Percentiles rank a stretch among this genome's conserved stretches.
Evolutionary conservation across 2,113 vertebrate species (phyloP).

Genomic region (Pungitius pungitius): DNA sequence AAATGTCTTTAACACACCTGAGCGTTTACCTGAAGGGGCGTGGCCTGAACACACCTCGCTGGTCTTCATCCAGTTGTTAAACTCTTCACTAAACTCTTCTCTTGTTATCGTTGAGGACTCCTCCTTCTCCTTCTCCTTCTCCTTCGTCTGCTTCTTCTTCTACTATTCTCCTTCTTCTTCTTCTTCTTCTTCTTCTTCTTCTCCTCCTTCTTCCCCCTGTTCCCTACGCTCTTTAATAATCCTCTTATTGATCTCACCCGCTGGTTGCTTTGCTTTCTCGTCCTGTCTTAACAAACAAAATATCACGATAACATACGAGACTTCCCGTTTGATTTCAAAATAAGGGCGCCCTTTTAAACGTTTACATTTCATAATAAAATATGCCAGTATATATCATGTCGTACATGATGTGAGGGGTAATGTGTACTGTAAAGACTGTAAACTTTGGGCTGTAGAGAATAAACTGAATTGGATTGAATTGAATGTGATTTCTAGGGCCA

Average conservation of each 20-base stretch:
- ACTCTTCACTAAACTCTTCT: background rate
- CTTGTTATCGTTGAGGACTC: background rate
- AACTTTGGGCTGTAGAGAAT: too few species aligned
- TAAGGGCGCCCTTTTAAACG: background rate
- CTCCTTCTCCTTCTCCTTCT: background rate
- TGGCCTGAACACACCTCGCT: conserved; percentile 26
- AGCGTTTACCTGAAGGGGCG: conserved; percentile 31
- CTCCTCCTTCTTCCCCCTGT: background rate
- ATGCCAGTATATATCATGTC: background rate
- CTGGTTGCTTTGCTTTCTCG: background rate
- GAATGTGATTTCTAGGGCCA: too few species aligned
- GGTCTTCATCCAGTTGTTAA: background rate
- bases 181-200: background rate
- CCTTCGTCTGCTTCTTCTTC: background rate
- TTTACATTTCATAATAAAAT: conserved; percentile 29
- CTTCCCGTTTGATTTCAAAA: conserved; percentile 26
- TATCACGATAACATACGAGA: background rate
- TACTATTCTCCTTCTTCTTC: background rate
- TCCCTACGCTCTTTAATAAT: background rate
- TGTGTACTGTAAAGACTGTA: too few species aligned
- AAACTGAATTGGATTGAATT: too few species aligned
- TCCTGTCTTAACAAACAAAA: background rate
- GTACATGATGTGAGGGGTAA: too few species aligned
- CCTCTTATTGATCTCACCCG: background rate
- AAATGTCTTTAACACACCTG: background rate